A percentile compares a stretch with the other conserved stretches of the same genome.
phyloP scores from a whole-genome alignment of 2,888 invertebrate species.

The Epinotia bilunana region DNA sequence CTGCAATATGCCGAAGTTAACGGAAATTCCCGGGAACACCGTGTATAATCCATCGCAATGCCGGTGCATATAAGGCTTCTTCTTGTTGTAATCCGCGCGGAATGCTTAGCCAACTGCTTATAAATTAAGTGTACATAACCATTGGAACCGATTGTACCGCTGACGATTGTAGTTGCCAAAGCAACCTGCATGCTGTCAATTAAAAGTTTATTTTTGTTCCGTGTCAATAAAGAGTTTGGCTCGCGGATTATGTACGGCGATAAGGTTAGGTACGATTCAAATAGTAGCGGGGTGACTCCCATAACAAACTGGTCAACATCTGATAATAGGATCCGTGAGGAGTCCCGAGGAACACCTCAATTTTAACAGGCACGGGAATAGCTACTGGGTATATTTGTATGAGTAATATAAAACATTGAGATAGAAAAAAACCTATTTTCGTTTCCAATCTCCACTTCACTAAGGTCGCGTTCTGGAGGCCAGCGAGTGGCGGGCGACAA shows the following conservation, averaged over 20 bases:
- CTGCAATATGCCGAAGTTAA: no score
- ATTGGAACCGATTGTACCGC: not conserved
- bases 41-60: conserved; percentile 14
- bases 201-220: not conserved
- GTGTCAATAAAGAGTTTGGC: not conserved
- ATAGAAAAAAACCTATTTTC: no score
- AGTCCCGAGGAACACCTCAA: no score
- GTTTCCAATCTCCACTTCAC: no score
- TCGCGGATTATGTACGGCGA: not conserved
- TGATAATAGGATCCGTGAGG: not conserved
- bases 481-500: no score
- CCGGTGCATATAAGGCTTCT: conserved; percentile 16
- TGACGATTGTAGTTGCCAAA: not conserved
- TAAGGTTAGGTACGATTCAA: not conserved
- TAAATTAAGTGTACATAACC: not conserved
- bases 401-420: no score
- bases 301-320: not conserved
- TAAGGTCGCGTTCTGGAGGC: no score
- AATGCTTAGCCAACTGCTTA: not conserved
- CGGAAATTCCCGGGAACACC: no score
- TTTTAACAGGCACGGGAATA: no score
- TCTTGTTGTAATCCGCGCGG: conserved; percentile 1
- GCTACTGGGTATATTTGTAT: no score
- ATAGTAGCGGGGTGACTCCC: not conserved
- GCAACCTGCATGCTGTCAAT: not conserved